Percentiles rank a stretch among this genome's conserved stretches.
Conservation (phyloP, 2,888 invertebrate species). For the Melanophora roralis region DNA sequence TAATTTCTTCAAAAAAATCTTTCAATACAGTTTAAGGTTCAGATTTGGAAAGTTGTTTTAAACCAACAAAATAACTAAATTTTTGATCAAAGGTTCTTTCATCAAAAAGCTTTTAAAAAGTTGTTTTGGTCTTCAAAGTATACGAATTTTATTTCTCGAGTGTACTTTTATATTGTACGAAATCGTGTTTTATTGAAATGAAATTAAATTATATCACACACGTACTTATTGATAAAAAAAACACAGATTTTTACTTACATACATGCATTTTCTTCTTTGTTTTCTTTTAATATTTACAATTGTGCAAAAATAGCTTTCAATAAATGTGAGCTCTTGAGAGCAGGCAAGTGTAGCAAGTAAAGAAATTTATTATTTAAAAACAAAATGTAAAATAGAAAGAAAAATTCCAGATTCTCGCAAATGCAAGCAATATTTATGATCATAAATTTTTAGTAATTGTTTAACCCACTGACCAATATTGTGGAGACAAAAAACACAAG, state of each 20-base stretch:
- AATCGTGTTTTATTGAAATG: slow-evolving; percentile 35
- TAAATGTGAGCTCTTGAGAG: slow-evolving; percentile 41
- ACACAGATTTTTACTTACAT: not conserved
- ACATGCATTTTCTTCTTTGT: slow-evolving; percentile 21
- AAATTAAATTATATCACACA: slow-evolving; percentile 31
- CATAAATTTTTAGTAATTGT: not conserved
- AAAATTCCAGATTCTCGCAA: slow-evolving; percentile 22
- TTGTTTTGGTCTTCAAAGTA: not conserved
- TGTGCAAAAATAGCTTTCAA: slow-evolving; percentile 43
- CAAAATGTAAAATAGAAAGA: slow-evolving; percentile 33
- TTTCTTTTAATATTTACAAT: slow-evolving; percentile 13
- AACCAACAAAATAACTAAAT: no score
- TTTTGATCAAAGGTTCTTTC: not conserved
- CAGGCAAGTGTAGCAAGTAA: slow-evolving; percentile 4
- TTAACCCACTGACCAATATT: slow-evolving; percentile 60
- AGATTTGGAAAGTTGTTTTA: no score
- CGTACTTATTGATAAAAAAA: not conserved
- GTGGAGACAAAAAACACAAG: not conserved
- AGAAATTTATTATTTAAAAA: slow-evolving; percentile 52
- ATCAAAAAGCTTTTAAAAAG: not conserved
- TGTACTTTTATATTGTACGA: not conserved
- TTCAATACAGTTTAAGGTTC: no score
- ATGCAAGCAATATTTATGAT: not conserved
- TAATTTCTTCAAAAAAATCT: no score
- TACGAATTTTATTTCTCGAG: not conserved